Evolutionary conservation across 1,140 invertebrate genomes (phyloP).

Genomic region (Conopomorpha cramerella): DNA sequence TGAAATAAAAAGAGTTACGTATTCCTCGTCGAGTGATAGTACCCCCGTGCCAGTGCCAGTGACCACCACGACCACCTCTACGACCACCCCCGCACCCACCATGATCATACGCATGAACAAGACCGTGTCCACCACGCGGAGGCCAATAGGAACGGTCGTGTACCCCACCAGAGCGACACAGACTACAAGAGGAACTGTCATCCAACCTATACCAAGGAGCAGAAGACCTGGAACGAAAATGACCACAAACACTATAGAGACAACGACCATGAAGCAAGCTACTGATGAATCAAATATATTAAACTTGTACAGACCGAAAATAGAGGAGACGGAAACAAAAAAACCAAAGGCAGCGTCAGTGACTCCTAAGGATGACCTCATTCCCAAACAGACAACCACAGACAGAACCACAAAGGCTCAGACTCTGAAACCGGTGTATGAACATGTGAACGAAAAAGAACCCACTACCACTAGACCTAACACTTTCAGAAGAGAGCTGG

Average conservation of each 20-base stretch:
- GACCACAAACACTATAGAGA: conserved; percentile 19
- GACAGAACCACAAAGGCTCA: conserved; percentile 19
- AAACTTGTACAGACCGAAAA: conserved; percentile 30
- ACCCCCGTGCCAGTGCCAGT: conserved; percentile 48
- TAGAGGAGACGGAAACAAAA: conserved; percentile 27
- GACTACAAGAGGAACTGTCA: conserved; percentile 61
- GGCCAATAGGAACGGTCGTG: conserved; percentile 46
- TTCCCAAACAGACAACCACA: conserved; percentile 31
- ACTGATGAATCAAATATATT: conserved; percentile 34
- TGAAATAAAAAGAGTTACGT: conserved; percentile 83
- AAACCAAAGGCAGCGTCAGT: conserved; percentile 26
- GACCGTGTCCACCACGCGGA: conserved; percentile 48
- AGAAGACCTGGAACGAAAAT: conserved; percentile 34
- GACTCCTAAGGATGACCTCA: conserved; percentile 26
- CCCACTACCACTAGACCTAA: conserved; percentile 32
- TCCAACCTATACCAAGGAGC: conserved; percentile 65
- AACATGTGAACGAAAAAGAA: conserved; percentile 47
- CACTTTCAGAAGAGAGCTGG: conserved; percentile 59
- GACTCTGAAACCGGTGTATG: conserved; percentile 56
- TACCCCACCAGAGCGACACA: conserved; percentile 49
- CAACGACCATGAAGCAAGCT: conserved; percentile 36
- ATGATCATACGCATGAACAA: conserved; percentile 48
- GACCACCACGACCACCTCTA: conserved; percentile 39
- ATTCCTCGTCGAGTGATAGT: conserved; percentile 65
- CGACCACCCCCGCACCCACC: conserved; percentile 43